These are phyloP conservation scores for Gobionotothen gibberifrons DNA, from an alignment of 2,797 vertebrate genomes.

Conservation along the genomic window DNA sequence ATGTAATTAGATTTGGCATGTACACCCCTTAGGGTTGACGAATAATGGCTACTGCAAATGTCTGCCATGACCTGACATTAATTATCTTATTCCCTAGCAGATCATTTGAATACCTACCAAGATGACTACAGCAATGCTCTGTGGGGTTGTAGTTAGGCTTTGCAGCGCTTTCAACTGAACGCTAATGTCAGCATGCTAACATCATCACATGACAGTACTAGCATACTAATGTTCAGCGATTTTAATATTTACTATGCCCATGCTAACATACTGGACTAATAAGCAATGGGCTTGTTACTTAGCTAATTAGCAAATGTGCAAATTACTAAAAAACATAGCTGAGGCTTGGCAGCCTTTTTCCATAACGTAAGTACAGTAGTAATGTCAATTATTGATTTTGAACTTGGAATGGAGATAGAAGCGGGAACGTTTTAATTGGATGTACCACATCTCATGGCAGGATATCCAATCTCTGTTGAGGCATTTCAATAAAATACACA, in stretches of 20 bases:
- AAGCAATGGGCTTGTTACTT: not conserved
- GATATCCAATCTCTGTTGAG: not conserved
- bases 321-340: not conserved
- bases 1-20: not conserved
- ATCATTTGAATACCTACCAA: not conserved
- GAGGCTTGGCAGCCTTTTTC: not conserved
- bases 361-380: not conserved
- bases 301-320: not conserved
- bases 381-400: not conserved
- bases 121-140: not conserved
- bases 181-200: not conserved
- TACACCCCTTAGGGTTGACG: not conserved
- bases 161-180: not conserved
- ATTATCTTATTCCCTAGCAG: conserved; percentile 1
- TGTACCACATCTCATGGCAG: too few relatives aligned
- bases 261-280: not conserved
- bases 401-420: not conserved
- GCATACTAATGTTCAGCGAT: not conserved
- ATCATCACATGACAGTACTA: not conserved
- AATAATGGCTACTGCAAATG: not conserved
- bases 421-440: not conserved
- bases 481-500: too few relatives aligned
- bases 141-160: not conserved
- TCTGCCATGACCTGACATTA: not conserved
- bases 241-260: not conserved